Percentiles rank a stretch among this genome's conserved stretches.
phyloP scores from a whole-genome alignment of 35 echinoderm and acorn worm genomes.

The Chiridota heheva region DNA sequence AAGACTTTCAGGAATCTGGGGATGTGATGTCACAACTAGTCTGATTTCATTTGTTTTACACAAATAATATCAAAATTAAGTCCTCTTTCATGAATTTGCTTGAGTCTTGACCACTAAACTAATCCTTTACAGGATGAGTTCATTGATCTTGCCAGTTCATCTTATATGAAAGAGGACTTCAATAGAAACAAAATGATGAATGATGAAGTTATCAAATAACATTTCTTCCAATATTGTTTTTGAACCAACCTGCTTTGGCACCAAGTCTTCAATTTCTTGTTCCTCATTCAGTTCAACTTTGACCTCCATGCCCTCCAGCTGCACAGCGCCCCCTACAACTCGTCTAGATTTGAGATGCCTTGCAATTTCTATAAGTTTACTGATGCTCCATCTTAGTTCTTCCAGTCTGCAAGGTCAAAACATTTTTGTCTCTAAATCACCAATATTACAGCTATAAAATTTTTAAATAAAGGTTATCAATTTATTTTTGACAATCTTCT shows the following conservation, averaged over 20 bases:
- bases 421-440: neutral
- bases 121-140: too few species aligned
- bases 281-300: constrained; percentile 98
- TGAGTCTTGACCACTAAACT: too few species aligned
- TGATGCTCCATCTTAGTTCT: constrained; percentile 77
- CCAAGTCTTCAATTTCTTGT: constrained; percentile 96
- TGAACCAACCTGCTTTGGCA: constrained; percentile 93
- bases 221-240: too few species aligned
- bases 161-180: too few species aligned
- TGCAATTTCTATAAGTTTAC: constrained; percentile 90
- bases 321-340: constrained; percentile 81
- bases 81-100: too few species aligned
- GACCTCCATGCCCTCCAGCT: constrained; percentile 90
- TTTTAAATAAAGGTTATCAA: neutral
- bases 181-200: too few species aligned
- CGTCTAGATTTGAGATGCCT: constrained; percentile 74
- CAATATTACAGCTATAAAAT: neutral
- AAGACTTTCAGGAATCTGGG: too few species aligned
- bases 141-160: too few species aligned
- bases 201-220: too few species aligned
- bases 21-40: too few species aligned
- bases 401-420: constrained; percentile 41
- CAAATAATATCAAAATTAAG: too few species aligned
- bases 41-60: too few species aligned
- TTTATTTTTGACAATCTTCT: neutral